These are phyloP conservation scores for Halocynthia roretzi DNA, from an alignment of 23 tunicate genomes.

Conservation along the genomic window DNA sequence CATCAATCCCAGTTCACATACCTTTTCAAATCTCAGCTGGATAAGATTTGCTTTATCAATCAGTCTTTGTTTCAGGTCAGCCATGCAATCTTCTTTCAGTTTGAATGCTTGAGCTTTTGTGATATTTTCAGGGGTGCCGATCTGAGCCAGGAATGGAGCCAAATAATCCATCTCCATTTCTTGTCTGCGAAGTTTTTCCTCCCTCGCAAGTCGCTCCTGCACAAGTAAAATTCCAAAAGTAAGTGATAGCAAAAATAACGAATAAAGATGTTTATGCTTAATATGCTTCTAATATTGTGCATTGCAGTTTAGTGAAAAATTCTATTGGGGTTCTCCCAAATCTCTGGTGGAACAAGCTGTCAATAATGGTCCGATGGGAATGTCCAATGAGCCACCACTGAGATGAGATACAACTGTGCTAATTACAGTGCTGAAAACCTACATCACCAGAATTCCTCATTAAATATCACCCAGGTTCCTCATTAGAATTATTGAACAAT, in stretches of 20 bases:
- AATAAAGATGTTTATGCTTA: no score
- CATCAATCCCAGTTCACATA: not conserved
- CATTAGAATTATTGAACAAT: no score
- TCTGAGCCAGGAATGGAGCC: constrained; percentile 98
- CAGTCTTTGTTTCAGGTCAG: constrained; percentile 88
- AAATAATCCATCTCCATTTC: constrained; percentile 99
- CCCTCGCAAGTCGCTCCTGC: constrained; percentile 81
- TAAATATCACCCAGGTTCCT: no score
- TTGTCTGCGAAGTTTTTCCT: constrained; percentile 73
- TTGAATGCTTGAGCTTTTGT: constrained; percentile 67
- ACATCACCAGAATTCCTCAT: no score
- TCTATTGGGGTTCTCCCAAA: no score
- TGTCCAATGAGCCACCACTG: no score
- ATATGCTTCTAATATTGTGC: no score
- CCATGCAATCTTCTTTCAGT: constrained; percentile 93
- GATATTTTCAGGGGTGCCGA: constrained; percentile 84
- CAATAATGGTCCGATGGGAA: no score
- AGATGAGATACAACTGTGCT: no score
- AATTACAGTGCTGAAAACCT: no score
- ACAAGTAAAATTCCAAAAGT: not conserved
- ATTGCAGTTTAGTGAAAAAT: no score
- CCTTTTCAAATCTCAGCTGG: constrained; percentile 91
- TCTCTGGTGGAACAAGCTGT: no score
- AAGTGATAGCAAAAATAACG: not conserved
- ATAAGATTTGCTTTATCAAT: constrained; percentile 97